Evolutionary conservation across 2,113 vertebrate genomes (phyloP), one percentile per base, ranked within the genome.

Genomic region (Podocnemis expansa): DNA sequence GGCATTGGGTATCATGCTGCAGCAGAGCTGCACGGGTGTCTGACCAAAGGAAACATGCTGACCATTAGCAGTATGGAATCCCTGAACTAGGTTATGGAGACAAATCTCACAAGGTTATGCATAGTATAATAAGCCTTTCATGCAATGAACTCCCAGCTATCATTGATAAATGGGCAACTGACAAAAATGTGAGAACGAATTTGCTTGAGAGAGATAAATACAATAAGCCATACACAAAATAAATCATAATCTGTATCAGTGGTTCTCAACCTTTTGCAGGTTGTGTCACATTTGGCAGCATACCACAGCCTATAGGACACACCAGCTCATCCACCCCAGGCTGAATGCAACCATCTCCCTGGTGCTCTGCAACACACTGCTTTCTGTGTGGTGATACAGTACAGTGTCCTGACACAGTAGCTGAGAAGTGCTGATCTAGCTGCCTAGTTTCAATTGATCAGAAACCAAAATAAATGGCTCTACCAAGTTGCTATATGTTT

Each of bases 191-290:
- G 78, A 51, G 24, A 73, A 14, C 2, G 76, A 8, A 27, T 24
- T 51, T 11, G 49, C 16, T 41, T 4, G 22, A 12, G 0, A 12
- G 43, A 34, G 12, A 12, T 13, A 75, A 43, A 25, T 75, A 3
- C 51, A 41, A 25, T 76, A 13, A 19, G 14, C 41, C 47, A 54
- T 21, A 38, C 51, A 12, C n/a, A 75, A 27, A 43, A 25, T 8
- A 75, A 41, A 43, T 73, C 24, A 75, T n/a, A 31, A n/a, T n/a
- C n/a, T n/a, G n/a, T n/a, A n/a, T n/a, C n/a, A n/a, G n/a, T n/a
- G n/a, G n/a, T n/a, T n/a, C n/a, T n/a, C n/a, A n/a, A n/a, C n/a
- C n/a, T n/a, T n/a, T n/a, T n/a, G n/a, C n/a, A n/a, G n/a, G n/a
- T n/a, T n/a, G n/a, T n/a, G n/a, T n/a, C n/a, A n/a, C n/a, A n/a